phyloP scores from a whole-genome alignment of 92 coral and sea anemone genomes.

The Umimayanthus kanabou region DNA sequence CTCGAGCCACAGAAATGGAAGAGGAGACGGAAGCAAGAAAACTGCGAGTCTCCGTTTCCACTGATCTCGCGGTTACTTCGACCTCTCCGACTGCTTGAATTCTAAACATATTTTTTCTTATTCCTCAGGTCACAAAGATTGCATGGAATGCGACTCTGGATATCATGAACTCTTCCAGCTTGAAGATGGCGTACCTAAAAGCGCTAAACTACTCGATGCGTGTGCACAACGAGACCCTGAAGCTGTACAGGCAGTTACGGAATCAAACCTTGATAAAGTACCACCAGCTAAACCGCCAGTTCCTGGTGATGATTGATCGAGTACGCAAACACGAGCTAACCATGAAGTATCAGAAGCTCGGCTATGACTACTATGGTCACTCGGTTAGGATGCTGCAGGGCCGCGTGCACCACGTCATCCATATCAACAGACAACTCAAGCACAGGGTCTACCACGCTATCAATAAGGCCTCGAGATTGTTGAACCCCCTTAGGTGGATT shows the following conservation, averaged over 20 bases:
- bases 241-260: slow-evolving; percentile 52
- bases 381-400: slow-evolving; percentile 59
- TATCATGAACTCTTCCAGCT: slow-evolving; percentile 66
- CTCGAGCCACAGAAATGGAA: no score
- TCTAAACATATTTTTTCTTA: background rate
- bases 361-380: slow-evolving; percentile 66
- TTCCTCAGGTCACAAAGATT: slow-evolving; percentile 22
- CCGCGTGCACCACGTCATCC: slow-evolving; percentile 65
- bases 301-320: slow-evolving; percentile 55
- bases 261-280: slow-evolving; percentile 47
- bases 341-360: slow-evolving; percentile 52
- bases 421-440: slow-evolving; percentile 64
- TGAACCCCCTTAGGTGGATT: slow-evolving; percentile 87
- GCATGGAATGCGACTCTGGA: slow-evolving; percentile 61
- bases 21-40: no score
- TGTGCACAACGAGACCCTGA: slow-evolving; percentile 57
- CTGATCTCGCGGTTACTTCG: no score
- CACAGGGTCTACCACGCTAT: slow-evolving; percentile 68
- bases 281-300: slow-evolving; percentile 53
- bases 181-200: slow-evolving; percentile 52
- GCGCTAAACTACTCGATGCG: slow-evolving; percentile 55
- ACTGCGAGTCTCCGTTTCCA: no score
- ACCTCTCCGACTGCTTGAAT: background rate
- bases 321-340: slow-evolving; percentile 61
- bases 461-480: slow-evolving; percentile 50